Evolutionary conservation across 2,113 vertebrate species (phyloP).

Genomic region (Cryptomyrus ogoouensis): DNA sequence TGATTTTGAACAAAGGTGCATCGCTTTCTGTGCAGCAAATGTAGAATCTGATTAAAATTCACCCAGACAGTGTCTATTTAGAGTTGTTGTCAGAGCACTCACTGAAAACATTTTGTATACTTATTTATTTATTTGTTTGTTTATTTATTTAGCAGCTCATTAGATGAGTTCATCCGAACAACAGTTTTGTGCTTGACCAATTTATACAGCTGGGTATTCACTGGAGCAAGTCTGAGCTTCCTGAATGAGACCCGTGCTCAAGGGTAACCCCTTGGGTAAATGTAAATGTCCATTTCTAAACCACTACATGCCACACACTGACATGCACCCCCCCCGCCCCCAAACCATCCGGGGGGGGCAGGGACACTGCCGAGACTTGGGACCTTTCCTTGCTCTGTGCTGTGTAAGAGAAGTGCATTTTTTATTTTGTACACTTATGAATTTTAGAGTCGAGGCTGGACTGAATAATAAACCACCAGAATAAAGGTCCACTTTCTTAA

Average conservation of each 20-base stretch:
- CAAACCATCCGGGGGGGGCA: neutral
- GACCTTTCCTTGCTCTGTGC: neutral
- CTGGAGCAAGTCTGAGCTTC: neutral
- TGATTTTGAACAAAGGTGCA: neutral
- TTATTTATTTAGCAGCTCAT: conserved; percentile 7
- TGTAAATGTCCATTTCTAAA: conserved; percentile 6
- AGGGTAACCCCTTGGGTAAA: conserved; percentile 14
- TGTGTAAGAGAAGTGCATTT: neutral
- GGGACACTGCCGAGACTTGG: neutral
- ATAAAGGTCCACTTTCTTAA: conserved; percentile 1
- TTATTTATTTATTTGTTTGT: neutral
- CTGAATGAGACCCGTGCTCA: neutral
- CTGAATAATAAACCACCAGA: neutral
- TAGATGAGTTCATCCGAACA: neutral
- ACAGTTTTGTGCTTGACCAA: neutral
- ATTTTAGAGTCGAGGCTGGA: neutral
- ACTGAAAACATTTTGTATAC: neutral
- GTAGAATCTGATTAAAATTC: neutral
- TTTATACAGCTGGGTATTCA: conserved; percentile 2
- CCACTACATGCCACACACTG: neutral
- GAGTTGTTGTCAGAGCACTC: neutral
- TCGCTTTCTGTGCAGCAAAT: neutral
- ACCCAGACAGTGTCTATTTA: neutral
- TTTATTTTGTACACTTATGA: conserved; percentile 9
- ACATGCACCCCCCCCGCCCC: neutral